Percentiles rank a stretch among this genome's conserved stretches.
Conservation (phyloP, 2,888 invertebrate genomes). For the Sabatieria punctata region DNA sequence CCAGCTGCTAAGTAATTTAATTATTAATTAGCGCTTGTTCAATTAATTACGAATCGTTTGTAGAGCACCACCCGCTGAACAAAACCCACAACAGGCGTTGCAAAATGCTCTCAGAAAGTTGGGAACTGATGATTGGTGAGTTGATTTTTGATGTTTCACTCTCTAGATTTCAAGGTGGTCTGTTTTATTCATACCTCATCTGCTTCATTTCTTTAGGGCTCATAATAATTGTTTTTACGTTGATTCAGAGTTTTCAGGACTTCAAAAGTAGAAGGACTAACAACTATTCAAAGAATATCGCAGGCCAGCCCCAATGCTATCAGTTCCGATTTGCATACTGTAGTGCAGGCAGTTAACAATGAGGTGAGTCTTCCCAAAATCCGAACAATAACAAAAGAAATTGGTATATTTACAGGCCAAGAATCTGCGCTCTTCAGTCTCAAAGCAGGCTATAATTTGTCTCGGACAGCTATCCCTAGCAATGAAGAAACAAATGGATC, state of each 20-base stretch:
- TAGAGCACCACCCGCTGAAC: too few relatives aligned
- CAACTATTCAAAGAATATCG: slow-evolving; percentile 16
- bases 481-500: slow-evolving; percentile 42
- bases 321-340: background rate
- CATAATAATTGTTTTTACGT: too few relatives aligned
- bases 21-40: too few relatives aligned
- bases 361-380: slow-evolving; percentile 2
- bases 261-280: slow-evolving; percentile 51
- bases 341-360: slow-evolving; percentile 1
- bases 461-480: slow-evolving; percentile 56
- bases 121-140: slow-evolving; percentile 16
- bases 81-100: too few relatives aligned
- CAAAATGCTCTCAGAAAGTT: slow-evolving; percentile 14
- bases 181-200: too few relatives aligned
- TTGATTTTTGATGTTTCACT: too few relatives aligned
- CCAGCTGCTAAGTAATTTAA: too few relatives aligned
- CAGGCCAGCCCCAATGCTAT: slow-evolving; percentile 13
- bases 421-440: slow-evolving; percentile 78
- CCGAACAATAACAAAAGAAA: background rate
- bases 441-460: slow-evolving; percentile 66
- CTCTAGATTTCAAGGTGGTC: too few relatives aligned
- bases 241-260: slow-evolving; percentile 42
- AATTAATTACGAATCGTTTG: too few relatives aligned
- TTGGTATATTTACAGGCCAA: slow-evolving; percentile 46
- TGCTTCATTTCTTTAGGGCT: too few relatives aligned